These are phyloP conservation scores for Drosophila aldrichi DNA, from an alignment of 2,888 invertebrate species.

Conservation along the genomic window DNA sequence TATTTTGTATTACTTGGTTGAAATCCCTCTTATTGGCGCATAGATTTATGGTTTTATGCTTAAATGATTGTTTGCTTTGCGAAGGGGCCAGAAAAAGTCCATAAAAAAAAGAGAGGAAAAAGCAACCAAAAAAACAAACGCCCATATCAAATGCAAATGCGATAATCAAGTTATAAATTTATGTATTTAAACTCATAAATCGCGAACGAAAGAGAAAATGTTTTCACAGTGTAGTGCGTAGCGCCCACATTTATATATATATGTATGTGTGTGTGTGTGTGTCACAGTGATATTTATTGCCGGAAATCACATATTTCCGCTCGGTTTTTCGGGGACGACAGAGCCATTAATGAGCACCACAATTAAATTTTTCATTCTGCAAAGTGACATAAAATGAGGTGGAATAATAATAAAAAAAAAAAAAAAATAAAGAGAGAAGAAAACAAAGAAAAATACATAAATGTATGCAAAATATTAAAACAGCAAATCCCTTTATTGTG, in stretches of 20 bases:
- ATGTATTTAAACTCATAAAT: slow-evolving; percentile 65
- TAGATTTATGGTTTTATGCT: slow-evolving; percentile 72
- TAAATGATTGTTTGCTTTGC: slow-evolving; percentile 60
- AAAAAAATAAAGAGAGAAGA: background rate
- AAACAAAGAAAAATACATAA: slow-evolving; percentile 24
- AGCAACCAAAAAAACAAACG: slow-evolving; percentile 13
- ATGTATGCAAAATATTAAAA: slow-evolving; percentile 63
- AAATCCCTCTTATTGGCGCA: slow-evolving; percentile 59
- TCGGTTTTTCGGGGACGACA: slow-evolving; percentile 45
- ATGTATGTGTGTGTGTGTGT: slow-evolving; percentile 1
- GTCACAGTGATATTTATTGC: slow-evolving; percentile 60
- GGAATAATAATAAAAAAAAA: slow-evolving; percentile 1
- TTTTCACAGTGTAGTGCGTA: slow-evolving; percentile 7
- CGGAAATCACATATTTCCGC: slow-evolving; percentile 78
- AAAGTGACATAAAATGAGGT: slow-evolving; percentile 61
- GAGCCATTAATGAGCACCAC: slow-evolving; percentile 71
- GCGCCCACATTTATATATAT: slow-evolving; percentile 23
- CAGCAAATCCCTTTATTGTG: slow-evolving; percentile 44
- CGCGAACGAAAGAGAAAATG: slow-evolving; percentile 25
- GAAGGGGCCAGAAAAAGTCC: slow-evolving; percentile 12
- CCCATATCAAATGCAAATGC: slow-evolving; percentile 52
- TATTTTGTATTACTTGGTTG: slow-evolving; percentile 37
- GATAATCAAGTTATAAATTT: slow-evolving; percentile 73
- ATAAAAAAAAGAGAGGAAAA: slow-evolving; percentile 14
- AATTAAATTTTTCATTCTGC: slow-evolving; percentile 71